Evolutionary conservation across 2,888 invertebrate genomes (phyloP), one percentile per base, ranked within the genome.

Genomic region (Melanophora roralis): DNA sequence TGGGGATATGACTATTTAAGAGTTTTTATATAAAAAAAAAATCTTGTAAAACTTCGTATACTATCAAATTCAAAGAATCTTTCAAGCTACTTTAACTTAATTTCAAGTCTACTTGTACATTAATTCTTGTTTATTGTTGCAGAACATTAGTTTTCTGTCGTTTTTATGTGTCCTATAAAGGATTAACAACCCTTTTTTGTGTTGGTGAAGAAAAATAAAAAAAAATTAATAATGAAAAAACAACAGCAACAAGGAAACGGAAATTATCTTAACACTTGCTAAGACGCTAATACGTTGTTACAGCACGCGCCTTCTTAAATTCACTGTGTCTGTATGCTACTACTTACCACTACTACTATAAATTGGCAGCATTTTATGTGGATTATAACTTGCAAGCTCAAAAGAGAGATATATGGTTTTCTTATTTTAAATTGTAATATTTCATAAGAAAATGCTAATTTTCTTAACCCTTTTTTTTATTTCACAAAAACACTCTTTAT

Each of bases 201-300:
- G 11, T 59, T 51, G 21, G 21, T 21, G 43, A 14, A 34, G 47
- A 9, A 19, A 38, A 11, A 53, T 4, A 34, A n/a, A 1, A 40
- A 43, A 19, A 55, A 3, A n/a, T n/a, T 27, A 12, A 49, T 7
- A 11, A 51, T 40, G 23, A 40, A 47, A 60, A 38, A 59, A 59
- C 12, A 64, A 9, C 34, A 57, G 27, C 14, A 49, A 8, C 68
- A 80, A 73, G 76, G 76, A 76, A 80, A 76, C 80, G 80, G 80
- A 80, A 73, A 80, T 80, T 80, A 76, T 80, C 72, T 80, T 45
- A 73, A 80, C 80, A 80, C 76, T 80, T 80, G 80, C 72, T 80
- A 80, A 80, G 80, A 76, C 72, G 80, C 72, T 76, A 76, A 76
- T 80, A 64, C 67, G 64, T 47, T 59, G 38, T 40, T 38, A 40